phyloP scores from a whole-genome alignment of 2,888 invertebrate genomes.

The Xanthorhoe spadicearia region DNA sequence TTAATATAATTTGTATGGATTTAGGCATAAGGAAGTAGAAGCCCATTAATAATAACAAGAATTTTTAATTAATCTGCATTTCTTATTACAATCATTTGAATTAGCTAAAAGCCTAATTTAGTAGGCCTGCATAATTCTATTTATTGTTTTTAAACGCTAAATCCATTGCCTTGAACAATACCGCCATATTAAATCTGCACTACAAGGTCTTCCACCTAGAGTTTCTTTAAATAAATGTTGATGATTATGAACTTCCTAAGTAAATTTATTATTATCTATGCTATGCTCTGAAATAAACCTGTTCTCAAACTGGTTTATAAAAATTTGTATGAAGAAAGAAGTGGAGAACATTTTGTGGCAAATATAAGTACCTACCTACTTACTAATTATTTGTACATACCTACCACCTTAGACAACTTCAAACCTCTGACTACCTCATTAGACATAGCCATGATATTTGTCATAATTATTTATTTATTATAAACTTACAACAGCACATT shows the following conservation, averaged over 20 bases:
- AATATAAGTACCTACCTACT: background rate
- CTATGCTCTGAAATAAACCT: background rate
- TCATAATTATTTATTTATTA: too few relatives aligned
- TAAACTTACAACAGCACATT: too few relatives aligned
- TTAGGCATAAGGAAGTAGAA: too few relatives aligned
- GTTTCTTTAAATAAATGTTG: conserved; percentile 8
- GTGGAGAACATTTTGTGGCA: background rate
- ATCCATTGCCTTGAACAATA: conserved; percentile 2
- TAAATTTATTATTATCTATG: background rate
- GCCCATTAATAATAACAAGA: too few relatives aligned
- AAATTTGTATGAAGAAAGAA: background rate
- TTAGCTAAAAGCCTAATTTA: background rate
- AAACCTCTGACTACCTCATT: too few relatives aligned
- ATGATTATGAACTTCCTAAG: conserved; percentile 2
- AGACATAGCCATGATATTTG: too few relatives aligned
- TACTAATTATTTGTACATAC: too few relatives aligned
- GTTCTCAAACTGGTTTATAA: background rate
- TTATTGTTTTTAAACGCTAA: background rate
- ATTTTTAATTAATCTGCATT: too few relatives aligned
- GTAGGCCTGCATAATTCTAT: background rate
- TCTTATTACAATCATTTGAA: background rate
- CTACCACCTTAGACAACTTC: too few relatives aligned
- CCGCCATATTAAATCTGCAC: background rate
- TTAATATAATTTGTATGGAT: too few relatives aligned
- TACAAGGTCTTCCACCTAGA: conserved; percentile 9